Base-by-base conservation (phyloP, 2,797 vertebrate genomes). In the Selene dorsalis region DNA sequence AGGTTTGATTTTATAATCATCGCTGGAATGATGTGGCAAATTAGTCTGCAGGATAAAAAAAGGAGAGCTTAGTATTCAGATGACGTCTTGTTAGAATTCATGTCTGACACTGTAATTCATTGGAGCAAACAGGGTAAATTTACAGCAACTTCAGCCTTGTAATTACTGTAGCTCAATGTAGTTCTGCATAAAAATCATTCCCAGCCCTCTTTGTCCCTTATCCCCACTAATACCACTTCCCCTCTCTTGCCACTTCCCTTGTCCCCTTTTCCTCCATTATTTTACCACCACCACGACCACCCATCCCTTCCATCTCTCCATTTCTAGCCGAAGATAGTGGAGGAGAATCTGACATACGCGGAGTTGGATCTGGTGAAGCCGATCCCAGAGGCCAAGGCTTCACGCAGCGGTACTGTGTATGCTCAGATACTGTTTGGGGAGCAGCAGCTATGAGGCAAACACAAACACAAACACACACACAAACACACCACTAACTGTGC, bases 351-450 rank as follows among this genome's bases (percentile, higher is more conserved):
- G 92, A 98, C 97, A 17, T 99, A 99, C 0, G 98, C 97, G 0
- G 98, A 98, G 90, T 92, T 99, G 93, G 98, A 99, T 88, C 93
- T 99, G 86, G 95, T 96, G 79, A 98, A 95, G 82, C 96, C 97
- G 0, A 94, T 94, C 26, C 96, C 95, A 4, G 94, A 96, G 60
- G 64, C 93, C 70, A 95, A 96, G 87, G 92, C 95, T 0, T 70
- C 92, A 2, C 87, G 93, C 18, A 94, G 91, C 14, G 94, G 94
- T 66, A 99, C 97, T 0, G 97, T 99, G 73, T 99, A 99, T 0
- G 98, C 97, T 58, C 97, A 99, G 94, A 98, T 99, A 81, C 94
- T 97, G 78, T 99, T 99, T 26, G 94, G 95, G 70, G 96, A 98
- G 85, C 95, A 96, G 92, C 94, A 95, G 75, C 86, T 97, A 84